Percentiles rank a stretch among this genome's conserved stretches.
Conservation (phyloP, 23 tunicate genomes). For the Styela clava region DNA sequence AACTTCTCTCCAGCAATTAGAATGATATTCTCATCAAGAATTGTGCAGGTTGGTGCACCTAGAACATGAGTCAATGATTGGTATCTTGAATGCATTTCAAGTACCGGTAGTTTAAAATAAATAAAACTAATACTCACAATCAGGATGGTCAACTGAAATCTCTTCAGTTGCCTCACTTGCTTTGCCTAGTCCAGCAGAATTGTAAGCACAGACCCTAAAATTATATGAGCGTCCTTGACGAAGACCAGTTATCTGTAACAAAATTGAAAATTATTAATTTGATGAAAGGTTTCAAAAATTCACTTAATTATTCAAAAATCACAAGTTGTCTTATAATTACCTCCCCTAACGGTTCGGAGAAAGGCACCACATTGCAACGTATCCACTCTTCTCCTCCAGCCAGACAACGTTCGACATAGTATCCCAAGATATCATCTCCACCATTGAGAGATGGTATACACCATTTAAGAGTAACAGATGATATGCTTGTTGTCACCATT, state of each 20-base stretch:
- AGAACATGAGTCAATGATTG: too few species aligned
- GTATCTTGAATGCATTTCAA: background rate
- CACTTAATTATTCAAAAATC: background rate
- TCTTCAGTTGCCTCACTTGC: conserved; percentile 26
- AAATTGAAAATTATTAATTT: background rate
- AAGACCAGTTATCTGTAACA: conserved; percentile 15
- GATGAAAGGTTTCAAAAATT: background rate
- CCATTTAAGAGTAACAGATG: conserved; percentile 34
- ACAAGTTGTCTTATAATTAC: conserved; percentile 8
- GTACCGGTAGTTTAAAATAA: too few species aligned
- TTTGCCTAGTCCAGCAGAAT: conserved; percentile 34
- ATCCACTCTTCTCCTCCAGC: conserved; percentile 27
- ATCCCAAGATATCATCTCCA: conserved; percentile 36
- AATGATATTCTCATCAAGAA: conserved; percentile 23
- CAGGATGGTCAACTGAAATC: conserved; percentile 20
- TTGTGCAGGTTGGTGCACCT: conserved; percentile 14
- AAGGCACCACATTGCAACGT: conserved; percentile 27
- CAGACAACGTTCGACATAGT: conserved; percentile 32
- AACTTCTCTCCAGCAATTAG: conserved; percentile 33
- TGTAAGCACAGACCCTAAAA: conserved; percentile 35
- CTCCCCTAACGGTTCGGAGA: background rate
- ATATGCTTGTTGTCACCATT: conserved; percentile 7
- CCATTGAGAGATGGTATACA: conserved; percentile 18
- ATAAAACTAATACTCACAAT: conserved; percentile 25
- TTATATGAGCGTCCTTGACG: conserved; percentile 27